Base-by-base conservation (phyloP, 2,888 invertebrate genomes). In the Drosophila crucigera region DNA sequence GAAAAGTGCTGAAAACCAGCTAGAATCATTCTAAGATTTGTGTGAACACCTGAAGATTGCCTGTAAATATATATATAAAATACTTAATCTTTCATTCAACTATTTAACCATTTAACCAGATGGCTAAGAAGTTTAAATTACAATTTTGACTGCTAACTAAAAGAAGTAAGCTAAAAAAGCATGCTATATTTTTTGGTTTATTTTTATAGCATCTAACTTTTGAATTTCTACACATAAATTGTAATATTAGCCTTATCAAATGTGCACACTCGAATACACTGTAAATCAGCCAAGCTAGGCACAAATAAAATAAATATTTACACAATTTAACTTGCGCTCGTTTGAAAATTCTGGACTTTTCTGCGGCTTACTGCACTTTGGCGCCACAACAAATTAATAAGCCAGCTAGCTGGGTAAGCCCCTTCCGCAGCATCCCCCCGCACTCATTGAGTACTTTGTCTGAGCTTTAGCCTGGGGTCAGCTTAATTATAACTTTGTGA, bases 401-500 rank as follows among this genome's bases (percentile, higher is more conserved):
- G 58, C 43, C 58, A 58, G 6, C 58, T 41, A 9, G 39, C 39
- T 56, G 14, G 14, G 7, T n/a, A 56, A 39, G n/a, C 9, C 28
- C 14, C 28, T 19, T n/a, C 11, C 25, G 7, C 53, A 37, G 19
- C 19, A 3, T 19, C 3, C 37, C 16, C 16, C 37, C 11, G n/a
- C 5, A 19, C 19, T n/a, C 22, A 66, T 52, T 66, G 66, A 41
- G 30, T 25, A 31, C 53, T 55, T 65, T 59, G 43, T 52, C 41
- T 39, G 22, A 22, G 28, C 16, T 50, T 30, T 33, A 31, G 70
- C 79, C 67, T 49, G 3, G 31, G 76, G 77, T 37, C 65, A 77
- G 71, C 83, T 81, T 82, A 84, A 83, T 86, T 84, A 86, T 70
- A 81, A 83, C 64, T 79, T 80, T 80, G 59, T 71, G 68, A 75